A percentile compares a stretch with the other conserved stretches of the same genome.
Evolutionary conservation across 2,797 vertebrate genomes (phyloP).

Genomic region (Bovichtus variegatus): DNA sequence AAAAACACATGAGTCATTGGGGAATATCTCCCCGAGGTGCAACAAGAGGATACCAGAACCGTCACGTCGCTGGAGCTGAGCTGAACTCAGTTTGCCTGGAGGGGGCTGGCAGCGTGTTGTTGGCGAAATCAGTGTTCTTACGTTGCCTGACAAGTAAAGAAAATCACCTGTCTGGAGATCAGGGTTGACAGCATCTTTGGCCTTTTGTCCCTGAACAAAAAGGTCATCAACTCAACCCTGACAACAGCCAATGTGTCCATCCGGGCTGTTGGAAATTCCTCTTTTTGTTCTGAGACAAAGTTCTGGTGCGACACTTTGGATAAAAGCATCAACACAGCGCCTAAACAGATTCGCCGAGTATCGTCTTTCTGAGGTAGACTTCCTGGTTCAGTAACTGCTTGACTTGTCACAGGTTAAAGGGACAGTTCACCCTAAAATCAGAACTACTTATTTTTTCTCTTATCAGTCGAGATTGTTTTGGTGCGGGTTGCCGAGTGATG

Average conservation of each 20-base stretch:
- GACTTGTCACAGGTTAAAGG: neutral
- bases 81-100: conserved; percentile 31
- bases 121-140: conserved; percentile 30
- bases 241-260: conserved; percentile 2
- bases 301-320: conserved; percentile 23
- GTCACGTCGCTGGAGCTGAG: neutral
- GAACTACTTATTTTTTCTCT: no score
- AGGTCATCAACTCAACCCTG: neutral
- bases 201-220: neutral
- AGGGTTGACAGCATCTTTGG: conserved; percentile 16
- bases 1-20: conserved; percentile 25
- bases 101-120: conserved; percentile 20
- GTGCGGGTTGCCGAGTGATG: no score
- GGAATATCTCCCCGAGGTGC: conserved; percentile 27
- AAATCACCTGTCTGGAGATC: conserved; percentile 17
- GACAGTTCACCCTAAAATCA: no score
- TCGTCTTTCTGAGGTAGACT: conserved; percentile 3
- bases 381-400: neutral
- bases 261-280: conserved; percentile 5
- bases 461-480: no score
- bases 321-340: neutral
- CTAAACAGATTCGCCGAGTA: neutral
- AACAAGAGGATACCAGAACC: conserved; percentile 23
- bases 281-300: neutral
- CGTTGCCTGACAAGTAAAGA: conserved; percentile 22